phyloP scores from a whole-genome alignment of 2,797 vertebrate genomes.

The Pseudocheirus occidentalis region DNA sequence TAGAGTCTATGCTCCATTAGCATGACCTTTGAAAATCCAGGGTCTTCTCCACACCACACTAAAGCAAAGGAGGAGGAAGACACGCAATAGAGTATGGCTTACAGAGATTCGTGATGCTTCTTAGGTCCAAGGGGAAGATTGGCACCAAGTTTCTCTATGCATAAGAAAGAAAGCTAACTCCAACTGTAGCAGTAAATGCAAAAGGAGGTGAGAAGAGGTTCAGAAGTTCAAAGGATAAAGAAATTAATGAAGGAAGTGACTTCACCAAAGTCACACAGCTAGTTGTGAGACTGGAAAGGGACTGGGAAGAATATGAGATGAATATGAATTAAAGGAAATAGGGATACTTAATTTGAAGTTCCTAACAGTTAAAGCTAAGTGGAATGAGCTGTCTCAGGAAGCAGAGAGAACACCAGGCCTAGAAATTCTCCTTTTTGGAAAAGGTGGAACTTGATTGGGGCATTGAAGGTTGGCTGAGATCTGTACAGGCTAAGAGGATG shows the following conservation, averaged over 20 bases:
- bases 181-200: background rate
- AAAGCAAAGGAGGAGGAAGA: background rate
- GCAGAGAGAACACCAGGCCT: too few species aligned
- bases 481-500: background rate
- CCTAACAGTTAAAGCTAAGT: background rate
- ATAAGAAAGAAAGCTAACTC: background rate
- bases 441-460: too few species aligned
- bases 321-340: background rate
- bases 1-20: background rate
- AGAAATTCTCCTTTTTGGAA: too few species aligned
- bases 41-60: background rate
- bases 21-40: background rate
- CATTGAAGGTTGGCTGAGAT: background rate
- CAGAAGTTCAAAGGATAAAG: background rate
- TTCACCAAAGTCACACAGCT: too few species aligned
- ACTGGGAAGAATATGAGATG: background rate
- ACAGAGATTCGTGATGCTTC: background rate
- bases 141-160: background rate
- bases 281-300: too few species aligned
- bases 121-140: background rate
- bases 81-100: background rate
- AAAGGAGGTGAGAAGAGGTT: background rate
- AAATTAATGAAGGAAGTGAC: too few species aligned
- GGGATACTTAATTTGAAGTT: background rate
- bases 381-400: background rate